Evolutionary conservation across 92 coral and sea anemone genomes (phyloP), one percentile per base, ranked within the genome.

Genomic region (Blastomussa wellsi): DNA sequence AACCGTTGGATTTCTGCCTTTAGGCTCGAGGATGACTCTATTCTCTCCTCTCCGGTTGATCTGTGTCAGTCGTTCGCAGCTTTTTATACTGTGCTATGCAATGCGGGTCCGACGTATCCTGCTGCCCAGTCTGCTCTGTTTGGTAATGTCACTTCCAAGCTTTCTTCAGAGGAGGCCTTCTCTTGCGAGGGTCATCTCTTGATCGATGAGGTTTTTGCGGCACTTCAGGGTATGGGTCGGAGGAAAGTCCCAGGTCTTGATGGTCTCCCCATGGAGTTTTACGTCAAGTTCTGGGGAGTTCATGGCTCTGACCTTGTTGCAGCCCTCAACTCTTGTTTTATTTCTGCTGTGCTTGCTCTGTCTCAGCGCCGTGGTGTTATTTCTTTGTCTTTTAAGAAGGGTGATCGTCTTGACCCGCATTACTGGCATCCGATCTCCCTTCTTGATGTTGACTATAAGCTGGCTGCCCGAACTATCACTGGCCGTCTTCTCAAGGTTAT

Each of bases 401-500:
- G 85, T 0, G 87, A 87, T 17, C 41, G 64, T 0, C 1, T 42
- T 5, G 84, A 90, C 14, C 17, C 26, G 0, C 51, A 19, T 2
- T 86, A 90, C 44, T 90, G 92, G 92, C 82, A 87, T 0, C 90
- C 90, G 7, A 90, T 90, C 12, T 47, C 87, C 0, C 79, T 75
- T 1, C 57, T 89, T 0, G 67, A 85, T 28, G 85, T 66, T 1
- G 91, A 88, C 28, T 88, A 88, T 28, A 88, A 88, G 36, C 22
- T 88, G 1, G 67, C 73, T 1, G 47, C 86, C 1, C 69, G 65
- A 6, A 86, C 71, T 0, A 33, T 89, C 0, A 52, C 78, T 0
- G 76, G 64, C 0, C 77, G 91, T 11, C 62, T 88, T 3, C 22
- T 36, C 0, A 10, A 28, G 0, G 87, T 88, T 0, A 36, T 88